phyloP scores from a whole-genome alignment of 2,888 invertebrate species.

The Oscheius sp. region DNA sequence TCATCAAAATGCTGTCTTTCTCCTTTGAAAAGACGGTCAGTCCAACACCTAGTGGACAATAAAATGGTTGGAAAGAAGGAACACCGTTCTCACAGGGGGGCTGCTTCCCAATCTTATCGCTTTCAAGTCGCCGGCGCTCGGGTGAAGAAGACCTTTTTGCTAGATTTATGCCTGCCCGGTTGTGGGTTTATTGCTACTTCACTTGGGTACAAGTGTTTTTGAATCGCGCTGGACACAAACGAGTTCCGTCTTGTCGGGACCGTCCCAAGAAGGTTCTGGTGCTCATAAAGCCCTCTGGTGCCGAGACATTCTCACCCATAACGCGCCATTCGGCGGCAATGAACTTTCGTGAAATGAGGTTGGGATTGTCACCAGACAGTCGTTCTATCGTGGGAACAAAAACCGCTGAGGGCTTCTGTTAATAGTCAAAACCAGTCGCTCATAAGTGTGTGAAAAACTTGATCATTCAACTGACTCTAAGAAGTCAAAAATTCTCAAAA shows the following conservation, averaged over 20 bases:
- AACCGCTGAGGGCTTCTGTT: slow-evolving; percentile 1
- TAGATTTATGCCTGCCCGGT: slow-evolving; percentile 32
- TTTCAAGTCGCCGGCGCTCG: slow-evolving; percentile 27
- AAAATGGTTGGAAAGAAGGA: background rate
- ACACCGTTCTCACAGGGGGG: background rate
- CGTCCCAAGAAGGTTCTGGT: background rate
- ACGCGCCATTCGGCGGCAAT: slow-evolving; percentile 9
- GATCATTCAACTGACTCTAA: background rate
- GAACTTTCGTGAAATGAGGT: slow-evolving; percentile 10
- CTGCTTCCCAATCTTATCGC: slow-evolving; percentile 16
- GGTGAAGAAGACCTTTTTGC: slow-evolving; percentile 31
- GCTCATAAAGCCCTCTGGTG: slow-evolving; percentile 17
- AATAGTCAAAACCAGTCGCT: slow-evolving; percentile 12
- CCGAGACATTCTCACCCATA: slow-evolving; percentile 14
- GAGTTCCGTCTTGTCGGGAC: slow-evolving; percentile 16
- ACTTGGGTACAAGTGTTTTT: slow-evolving; percentile 32
- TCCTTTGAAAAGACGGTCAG: background rate
- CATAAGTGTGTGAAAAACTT: background rate
- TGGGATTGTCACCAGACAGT: slow-evolving; percentile 5
- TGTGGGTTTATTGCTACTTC: slow-evolving; percentile 34
- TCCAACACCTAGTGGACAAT: slow-evolving; percentile 13
- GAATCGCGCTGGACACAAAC: slow-evolving; percentile 29
- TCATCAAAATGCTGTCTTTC: slow-evolving; percentile 23
- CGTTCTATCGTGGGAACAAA: slow-evolving; percentile 13
- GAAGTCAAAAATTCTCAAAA: background rate